Evolutionary conservation across 2,797 vertebrate genomes (phyloP).

Genomic region (Chromis chromis): DNA sequence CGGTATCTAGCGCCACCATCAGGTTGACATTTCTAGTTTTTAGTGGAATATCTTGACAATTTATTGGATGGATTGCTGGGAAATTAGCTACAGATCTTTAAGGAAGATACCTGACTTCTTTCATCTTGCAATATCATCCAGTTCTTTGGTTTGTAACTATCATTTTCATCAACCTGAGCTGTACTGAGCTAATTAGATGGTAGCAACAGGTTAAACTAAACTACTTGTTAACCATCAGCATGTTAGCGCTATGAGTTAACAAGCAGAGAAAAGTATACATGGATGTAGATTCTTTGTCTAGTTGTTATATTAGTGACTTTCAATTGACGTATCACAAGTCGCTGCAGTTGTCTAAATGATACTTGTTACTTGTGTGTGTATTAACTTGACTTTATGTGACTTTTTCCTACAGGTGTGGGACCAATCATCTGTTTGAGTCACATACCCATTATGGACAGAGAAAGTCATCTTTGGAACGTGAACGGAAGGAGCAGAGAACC

Average conservation of each 20-base stretch:
- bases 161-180: no score
- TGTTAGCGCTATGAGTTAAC: no score
- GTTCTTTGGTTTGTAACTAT: not conserved
- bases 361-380: no score
- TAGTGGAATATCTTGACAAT: not conserved
- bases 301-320: no score
- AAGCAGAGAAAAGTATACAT: no score
- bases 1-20: no score
- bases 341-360: no score
- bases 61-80: not conserved
- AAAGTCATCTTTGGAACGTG: conserved; percentile 41
- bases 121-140: not conserved
- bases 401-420: conserved; percentile 92
- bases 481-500: conserved; percentile 50
- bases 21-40: no score
- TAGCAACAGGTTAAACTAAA: not conserved
- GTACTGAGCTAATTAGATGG: not conserved
- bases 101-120: not conserved
- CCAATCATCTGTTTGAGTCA: conserved; percentile 95
- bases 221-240: no score
- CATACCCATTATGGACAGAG: conserved; percentile 45
- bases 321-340: no score
- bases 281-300: no score
- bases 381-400: not conserved
- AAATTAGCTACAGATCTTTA: not conserved